Base-by-base conservation (phyloP, 2,888 invertebrate species). In the Pelosia muscerda region DNA sequence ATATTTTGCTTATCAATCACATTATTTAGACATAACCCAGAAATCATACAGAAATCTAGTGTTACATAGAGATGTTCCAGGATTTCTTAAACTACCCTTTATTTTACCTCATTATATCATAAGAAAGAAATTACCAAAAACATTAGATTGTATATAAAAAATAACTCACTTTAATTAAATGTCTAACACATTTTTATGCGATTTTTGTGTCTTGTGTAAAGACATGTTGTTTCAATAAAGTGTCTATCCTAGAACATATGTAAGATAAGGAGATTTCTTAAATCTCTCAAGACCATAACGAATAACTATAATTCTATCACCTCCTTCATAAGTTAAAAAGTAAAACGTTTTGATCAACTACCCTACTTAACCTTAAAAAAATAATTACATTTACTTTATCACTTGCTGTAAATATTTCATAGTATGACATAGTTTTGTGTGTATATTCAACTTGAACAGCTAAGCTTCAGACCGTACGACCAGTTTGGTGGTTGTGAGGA, bases 401-500 rank as follows among this genome's bases (percentile, higher is more conserved):
- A 42, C 19, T 42, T 42, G 42, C 42, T 19, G 19, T 19, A 19
- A 42, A 42, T 38, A 19, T 42, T 42, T 15, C 4, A 42, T 42
- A 6, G 19, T 42, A 19, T 19, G 42, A 42, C 19, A 19, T 38
- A 19, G 42, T 19, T 19, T n/a, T 19, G n/a, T 49, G 49, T 9
- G 15, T 49, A 19, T 9, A 62, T 56, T 68, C 90, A 96, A 81
- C 95, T 96, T 23, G 96, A 96, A 81, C 96, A 96, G 77, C 96
- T 95, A 0, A 96, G 89, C 69, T 93, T 95, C 4, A 96, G 88
- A 0, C 91, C 91, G 64, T 91, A 92, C 0, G 95, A 90, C 95
- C 95, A 95, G 74, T 87, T 88, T 1, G 96, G 96, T 0, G 96
- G 95, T 65, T 93, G 92, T 0, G 91, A 83, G 0, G 95, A 93